Percentiles rank a stretch among this genome's conserved stretches.
phyloP scores from a whole-genome alignment of 2,113 vertebrate genomes.

The Ophiodon elongatus region DNA sequence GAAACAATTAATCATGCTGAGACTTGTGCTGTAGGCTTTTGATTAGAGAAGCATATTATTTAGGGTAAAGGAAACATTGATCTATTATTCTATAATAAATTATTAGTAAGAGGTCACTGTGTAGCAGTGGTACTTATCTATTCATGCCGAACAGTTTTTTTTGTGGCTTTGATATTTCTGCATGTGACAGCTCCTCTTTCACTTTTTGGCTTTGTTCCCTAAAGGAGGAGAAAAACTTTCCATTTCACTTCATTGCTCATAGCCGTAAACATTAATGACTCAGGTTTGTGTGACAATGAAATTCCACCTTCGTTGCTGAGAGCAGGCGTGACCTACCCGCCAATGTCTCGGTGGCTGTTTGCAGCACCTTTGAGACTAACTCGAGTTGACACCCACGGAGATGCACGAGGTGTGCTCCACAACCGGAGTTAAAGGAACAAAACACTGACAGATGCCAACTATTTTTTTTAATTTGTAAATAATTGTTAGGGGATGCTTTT shows the following conservation, averaged over 20 bases:
- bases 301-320: constrained; percentile 61
- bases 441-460: not conserved
- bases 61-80: not conserved
- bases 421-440: constrained; percentile 1
- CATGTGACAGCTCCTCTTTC: constrained; percentile 66
- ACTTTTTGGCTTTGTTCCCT: constrained; percentile 49
- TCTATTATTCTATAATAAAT: not conserved
- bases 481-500: not conserved
- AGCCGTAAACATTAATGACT: constrained; percentile 73
- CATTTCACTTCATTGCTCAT: constrained; percentile 59
- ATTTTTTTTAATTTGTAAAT: not conserved
- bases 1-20: constrained; percentile 44
- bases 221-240: constrained; percentile 50
- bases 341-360: constrained; percentile 52
- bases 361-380: constrained; percentile 51
- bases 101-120: constrained; percentile 19
- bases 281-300: constrained; percentile 72
- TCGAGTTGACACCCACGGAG: constrained; percentile 51
- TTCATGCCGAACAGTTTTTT: constrained; percentile 45
- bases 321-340: constrained; percentile 50
- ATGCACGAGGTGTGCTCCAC: constrained; percentile 16
- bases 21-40: constrained; percentile 15
- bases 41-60: constrained; percentile 14
- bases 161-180: constrained; percentile 25
- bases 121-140: constrained; percentile 23